phyloP scores from a whole-genome alignment of 2,888 invertebrate species.

The Erynnis tages region DNA sequence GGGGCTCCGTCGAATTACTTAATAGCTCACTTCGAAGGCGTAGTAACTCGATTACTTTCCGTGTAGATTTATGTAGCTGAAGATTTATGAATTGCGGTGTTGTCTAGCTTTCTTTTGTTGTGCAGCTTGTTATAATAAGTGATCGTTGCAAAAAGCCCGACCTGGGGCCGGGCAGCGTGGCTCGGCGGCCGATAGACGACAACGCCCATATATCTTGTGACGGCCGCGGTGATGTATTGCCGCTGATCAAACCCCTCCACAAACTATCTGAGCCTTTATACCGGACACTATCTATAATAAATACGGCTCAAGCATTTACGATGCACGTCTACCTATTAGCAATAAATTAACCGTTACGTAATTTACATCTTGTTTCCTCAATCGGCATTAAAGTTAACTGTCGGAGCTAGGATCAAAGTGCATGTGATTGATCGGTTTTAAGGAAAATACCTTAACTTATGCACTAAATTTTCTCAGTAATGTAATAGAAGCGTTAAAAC shows the following conservation, averaged over 20 bases:
- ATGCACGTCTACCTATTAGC: slow-evolving; percentile 6
- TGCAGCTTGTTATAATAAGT: slow-evolving; percentile 26
- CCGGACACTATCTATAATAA: slow-evolving; percentile 39
- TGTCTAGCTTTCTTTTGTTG: slow-evolving; percentile 5
- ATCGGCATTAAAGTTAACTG: too few relatives aligned
- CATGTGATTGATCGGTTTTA: too few relatives aligned
- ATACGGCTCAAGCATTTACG: slow-evolving; percentile 29
- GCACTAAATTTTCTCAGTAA: too few relatives aligned
- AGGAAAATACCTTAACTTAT: too few relatives aligned
- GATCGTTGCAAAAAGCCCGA: slow-evolving; percentile 30
- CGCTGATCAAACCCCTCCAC: slow-evolving; percentile 54
- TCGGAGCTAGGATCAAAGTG: too few relatives aligned
- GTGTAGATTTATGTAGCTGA: not conserved
- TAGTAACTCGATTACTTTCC: slow-evolving; percentile 1
- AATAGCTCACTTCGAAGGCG: not conserved
- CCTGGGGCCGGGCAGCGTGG: slow-evolving; percentile 37
- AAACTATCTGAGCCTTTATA: slow-evolving; percentile 42
- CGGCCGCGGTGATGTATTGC: slow-evolving; percentile 56
- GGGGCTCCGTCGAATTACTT: slow-evolving; percentile 3
- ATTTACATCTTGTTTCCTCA: too few relatives aligned
- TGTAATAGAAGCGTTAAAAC: too few relatives aligned
- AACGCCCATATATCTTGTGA: slow-evolving; percentile 59
- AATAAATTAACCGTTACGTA: slow-evolving; percentile 7
- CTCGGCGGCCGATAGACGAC: slow-evolving; percentile 52
- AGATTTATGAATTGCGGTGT: slow-evolving; percentile 2